These are phyloP conservation scores for Entomobrya multifasciata DNA, from an alignment of 2,888 invertebrate genomes.

Conservation along the genomic window DNA sequence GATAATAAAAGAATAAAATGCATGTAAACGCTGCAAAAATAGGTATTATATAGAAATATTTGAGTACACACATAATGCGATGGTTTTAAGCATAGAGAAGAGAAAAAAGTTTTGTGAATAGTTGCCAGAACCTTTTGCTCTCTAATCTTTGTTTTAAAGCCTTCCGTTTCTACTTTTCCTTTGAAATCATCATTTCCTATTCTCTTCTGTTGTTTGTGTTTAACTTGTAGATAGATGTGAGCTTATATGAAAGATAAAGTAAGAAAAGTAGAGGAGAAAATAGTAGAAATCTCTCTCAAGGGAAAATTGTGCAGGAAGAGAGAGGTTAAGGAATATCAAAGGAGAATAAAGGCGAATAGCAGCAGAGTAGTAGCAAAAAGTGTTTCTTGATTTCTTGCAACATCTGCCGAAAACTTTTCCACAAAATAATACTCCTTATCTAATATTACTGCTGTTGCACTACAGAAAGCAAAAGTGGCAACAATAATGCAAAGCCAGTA, in stretches of 20 bases:
- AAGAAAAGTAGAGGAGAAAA: conserved; percentile 11
- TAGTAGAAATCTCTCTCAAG: conserved; percentile 47
- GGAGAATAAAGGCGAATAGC: neutral
- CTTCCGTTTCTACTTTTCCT: conserved; percentile 51
- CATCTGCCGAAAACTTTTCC: conserved; percentile 65
- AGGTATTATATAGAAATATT: neutral
- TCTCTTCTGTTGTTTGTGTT: conserved; percentile 24
- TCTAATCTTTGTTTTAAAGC: conserved; percentile 69
- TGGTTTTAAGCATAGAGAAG: neutral
- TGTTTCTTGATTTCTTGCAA: conserved; percentile 65
- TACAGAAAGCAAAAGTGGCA: neutral
- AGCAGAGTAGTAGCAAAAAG: neutral
- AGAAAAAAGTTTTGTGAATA: conserved; percentile 38
- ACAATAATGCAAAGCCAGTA: neutral
- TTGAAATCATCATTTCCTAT: conserved; percentile 54
- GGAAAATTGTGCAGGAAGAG: conserved; percentile 61
- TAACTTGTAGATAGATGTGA: neutral
- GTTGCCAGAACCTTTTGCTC: conserved; percentile 58
- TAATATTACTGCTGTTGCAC: neutral
- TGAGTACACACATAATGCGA: neutral
- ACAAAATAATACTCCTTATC: conserved; percentile 20
- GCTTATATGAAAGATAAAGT: neutral
- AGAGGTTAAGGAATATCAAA: conserved; percentile 46
- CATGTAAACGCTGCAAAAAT: too few species aligned
- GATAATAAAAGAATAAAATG: neutral